phyloP scores from a whole-genome alignment of 1,140 invertebrate genomes.

The Anthonomus grandis region DNA sequence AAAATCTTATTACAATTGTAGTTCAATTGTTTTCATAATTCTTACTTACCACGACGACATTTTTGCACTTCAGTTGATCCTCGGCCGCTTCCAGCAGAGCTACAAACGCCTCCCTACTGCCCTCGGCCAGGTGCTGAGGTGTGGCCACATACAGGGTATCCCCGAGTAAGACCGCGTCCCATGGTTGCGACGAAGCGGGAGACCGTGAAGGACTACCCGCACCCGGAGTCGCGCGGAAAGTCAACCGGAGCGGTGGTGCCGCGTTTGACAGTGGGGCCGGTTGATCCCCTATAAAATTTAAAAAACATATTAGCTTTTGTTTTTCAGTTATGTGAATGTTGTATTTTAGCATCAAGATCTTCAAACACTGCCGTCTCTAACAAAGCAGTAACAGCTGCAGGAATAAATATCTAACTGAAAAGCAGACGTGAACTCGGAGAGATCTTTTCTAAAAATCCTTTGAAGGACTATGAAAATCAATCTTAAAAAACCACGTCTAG shows the following conservation, averaged over 20 bases:
- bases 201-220: background rate
- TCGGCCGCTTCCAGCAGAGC: slow-evolving; percentile 93
- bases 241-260: slow-evolving; percentile 45
- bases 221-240: slow-evolving; percentile 43
- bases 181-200: slow-evolving; percentile 38
- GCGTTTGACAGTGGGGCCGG: slow-evolving; percentile 15
- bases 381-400: too few relatives aligned
- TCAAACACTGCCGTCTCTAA: too few relatives aligned
- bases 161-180: slow-evolving; percentile 62
- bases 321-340: too few relatives aligned
- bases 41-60: slow-evolving; percentile 63
- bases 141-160: slow-evolving; percentile 83
- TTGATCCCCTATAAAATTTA: slow-evolving; percentile 19
- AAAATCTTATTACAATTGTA: too few relatives aligned
- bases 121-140: slow-evolving; percentile 75
- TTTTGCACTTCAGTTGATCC: slow-evolving; percentile 79
- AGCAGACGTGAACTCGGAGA: too few relatives aligned
- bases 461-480: too few relatives aligned
- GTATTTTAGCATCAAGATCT: too few relatives aligned
- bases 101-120: slow-evolving; percentile 91
- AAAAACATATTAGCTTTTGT: too few relatives aligned
- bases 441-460: too few relatives aligned
- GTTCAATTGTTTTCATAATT: too few relatives aligned
- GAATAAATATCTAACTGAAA: too few relatives aligned
- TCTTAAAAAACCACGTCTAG: too few relatives aligned